Evolutionary conservation across 2,113 vertebrate species (phyloP).

Genomic region (Opisthocomus hoazin): DNA sequence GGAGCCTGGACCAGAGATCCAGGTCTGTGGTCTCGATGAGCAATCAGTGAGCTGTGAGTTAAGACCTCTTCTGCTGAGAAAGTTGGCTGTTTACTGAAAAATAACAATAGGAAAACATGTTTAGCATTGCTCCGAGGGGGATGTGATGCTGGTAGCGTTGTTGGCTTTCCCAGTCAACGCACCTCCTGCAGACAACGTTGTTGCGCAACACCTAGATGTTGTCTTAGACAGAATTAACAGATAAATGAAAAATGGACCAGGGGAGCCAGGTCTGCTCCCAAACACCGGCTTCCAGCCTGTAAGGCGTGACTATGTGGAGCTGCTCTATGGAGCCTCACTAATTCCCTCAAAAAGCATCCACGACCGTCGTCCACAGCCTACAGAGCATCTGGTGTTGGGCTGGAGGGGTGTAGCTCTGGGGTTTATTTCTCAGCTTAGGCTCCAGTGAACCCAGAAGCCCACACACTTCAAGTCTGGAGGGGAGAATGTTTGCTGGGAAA

Average conservation of each 20-base stretch:
- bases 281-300: background rate
- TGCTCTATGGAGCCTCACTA: background rate
- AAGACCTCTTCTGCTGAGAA: background rate
- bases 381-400: background rate
- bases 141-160: background rate
- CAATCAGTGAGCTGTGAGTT: background rate
- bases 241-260: background rate
- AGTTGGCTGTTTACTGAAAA: background rate
- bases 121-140: background rate
- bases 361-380: rapidly evolving
- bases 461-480: background rate
- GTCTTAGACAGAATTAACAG: background rate
- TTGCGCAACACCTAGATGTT: background rate
- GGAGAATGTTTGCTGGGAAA: background rate
- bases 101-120: background rate
- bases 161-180: background rate
- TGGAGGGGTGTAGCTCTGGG: background rate
- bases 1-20: background rate
- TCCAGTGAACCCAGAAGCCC: background rate
- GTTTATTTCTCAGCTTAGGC: background rate
- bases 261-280: background rate
- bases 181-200: background rate
- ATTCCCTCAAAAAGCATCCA: background rate
- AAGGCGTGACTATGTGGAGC: background rate
- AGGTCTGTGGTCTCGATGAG: background rate